Conservation (phyloP, 37 sponge, comb jelly and placozoan genomes). For the Ianthella basta region DNA sequence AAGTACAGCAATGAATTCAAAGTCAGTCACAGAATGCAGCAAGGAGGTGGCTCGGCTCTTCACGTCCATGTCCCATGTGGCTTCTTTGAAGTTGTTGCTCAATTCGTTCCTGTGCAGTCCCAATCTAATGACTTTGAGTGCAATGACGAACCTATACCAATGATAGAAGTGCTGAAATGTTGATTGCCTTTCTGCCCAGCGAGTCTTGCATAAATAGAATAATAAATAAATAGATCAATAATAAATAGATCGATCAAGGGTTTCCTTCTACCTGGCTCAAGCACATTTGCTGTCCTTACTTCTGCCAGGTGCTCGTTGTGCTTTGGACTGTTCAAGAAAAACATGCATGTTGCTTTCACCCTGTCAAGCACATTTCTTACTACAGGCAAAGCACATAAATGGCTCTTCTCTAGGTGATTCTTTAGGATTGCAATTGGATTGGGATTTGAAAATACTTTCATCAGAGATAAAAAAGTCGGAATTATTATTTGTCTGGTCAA, state of each 20-base stretch:
- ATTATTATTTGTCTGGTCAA: neutral
- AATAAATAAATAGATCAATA: no score
- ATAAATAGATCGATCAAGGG: conserved; percentile 50
- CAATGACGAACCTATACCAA: conserved; percentile 36
- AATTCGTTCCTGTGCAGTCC: conserved; percentile 24
- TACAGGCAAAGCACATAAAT: conserved; percentile 49
- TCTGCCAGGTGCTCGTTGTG: conserved; percentile 32
- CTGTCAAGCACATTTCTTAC: conserved; percentile 50
- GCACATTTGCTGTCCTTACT: conserved; percentile 29
- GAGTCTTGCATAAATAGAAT: no score
- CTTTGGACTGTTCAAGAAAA: conserved; percentile 52
- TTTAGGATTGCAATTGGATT: conserved; percentile 53
- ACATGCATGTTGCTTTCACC: conserved; percentile 14
- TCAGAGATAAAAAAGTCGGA: conserved; percentile 37
- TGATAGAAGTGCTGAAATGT: conserved; percentile 64
- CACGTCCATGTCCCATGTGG: conserved; percentile 35
- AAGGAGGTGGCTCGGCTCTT: conserved; percentile 45
- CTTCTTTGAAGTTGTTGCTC: conserved; percentile 26
- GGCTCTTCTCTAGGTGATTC: conserved; percentile 34
- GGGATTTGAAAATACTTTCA: conserved; percentile 42
- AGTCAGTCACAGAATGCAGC: conserved; percentile 38
- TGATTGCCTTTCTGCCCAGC: conserved; percentile 60
- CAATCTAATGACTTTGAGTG: conserved; percentile 34
- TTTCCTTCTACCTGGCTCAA: conserved; percentile 21
- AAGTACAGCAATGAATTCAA: conserved; percentile 32